These are phyloP conservation scores for Origma solitaria DNA, from an alignment of 2,113 vertebrate genomes.

Conservation along the genomic window DNA sequence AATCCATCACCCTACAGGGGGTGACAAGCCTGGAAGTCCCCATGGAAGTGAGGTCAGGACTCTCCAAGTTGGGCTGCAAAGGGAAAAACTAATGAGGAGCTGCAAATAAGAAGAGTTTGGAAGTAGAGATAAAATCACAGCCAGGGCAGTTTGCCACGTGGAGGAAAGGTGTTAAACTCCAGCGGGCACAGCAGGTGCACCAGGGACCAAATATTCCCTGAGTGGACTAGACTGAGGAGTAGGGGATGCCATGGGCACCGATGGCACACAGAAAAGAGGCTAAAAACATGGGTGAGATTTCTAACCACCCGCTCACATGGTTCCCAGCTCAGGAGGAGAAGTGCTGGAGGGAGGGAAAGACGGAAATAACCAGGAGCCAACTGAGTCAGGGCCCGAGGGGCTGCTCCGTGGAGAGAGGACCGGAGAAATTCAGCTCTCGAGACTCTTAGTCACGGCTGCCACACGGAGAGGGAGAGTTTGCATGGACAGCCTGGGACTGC, in stretches of 20 bases:
- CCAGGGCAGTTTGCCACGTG: not conserved
- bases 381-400: not conserved
- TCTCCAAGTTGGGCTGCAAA: not conserved
- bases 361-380: not conserved
- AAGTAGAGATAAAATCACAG: not conserved
- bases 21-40: not conserved
- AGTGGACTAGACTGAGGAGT: rapidly evolving
- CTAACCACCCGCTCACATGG: rapidly evolving
- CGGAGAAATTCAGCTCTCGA: not conserved
- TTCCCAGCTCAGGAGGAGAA: not conserved
- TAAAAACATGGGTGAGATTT: not conserved
- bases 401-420: not conserved
- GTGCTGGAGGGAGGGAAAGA: not conserved
- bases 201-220: not conserved
- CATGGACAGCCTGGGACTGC: not conserved
- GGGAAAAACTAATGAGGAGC: not conserved
- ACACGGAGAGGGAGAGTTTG: not conserved
- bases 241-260: rapidly evolving
- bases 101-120: not conserved
- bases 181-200: not conserved
- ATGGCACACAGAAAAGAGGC: not conserved
- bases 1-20: too few species aligned
- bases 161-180: not conserved
- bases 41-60: not conserved
- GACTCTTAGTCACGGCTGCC: not conserved